Conservation (phyloP, 2,113 vertebrate species). For the Campylomormyrus tamandua region DNA sequence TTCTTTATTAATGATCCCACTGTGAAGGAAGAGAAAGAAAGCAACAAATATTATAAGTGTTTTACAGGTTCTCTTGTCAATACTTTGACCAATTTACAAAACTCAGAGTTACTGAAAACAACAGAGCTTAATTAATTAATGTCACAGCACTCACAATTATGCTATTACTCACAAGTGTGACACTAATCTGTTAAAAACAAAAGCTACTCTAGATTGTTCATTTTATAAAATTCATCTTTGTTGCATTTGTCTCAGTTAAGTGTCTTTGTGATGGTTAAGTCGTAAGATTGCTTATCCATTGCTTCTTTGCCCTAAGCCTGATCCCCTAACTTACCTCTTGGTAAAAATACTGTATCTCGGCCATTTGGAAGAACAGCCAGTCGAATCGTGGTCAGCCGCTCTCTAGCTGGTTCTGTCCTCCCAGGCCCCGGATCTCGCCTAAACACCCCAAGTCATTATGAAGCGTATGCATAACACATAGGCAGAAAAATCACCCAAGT, state of each 20-base stretch:
- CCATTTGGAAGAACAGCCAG: conserved; percentile 1
- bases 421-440: not conserved
- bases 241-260: not conserved
- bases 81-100: not conserved
- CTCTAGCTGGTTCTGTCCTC: not conserved
- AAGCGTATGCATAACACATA: not conserved
- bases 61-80: not conserved
- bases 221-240: not conserved
- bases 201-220: not conserved
- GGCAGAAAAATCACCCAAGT: not conserved
- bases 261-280: not conserved
- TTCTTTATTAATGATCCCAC: not conserved
- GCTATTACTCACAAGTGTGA: not conserved
- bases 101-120: not conserved
- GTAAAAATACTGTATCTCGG: not conserved
- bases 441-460: not conserved
- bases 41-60: not conserved
- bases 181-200: not conserved
- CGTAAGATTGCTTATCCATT: not conserved
- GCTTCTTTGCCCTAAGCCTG: not conserved
- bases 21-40: not conserved
- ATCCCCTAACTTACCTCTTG: not conserved
- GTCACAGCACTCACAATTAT: not conserved
- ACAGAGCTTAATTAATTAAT: not conserved
- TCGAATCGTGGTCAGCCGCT: not conserved